phyloP scores from a whole-genome alignment of 2,797 vertebrate species.

The Anguilla obscura region DNA sequence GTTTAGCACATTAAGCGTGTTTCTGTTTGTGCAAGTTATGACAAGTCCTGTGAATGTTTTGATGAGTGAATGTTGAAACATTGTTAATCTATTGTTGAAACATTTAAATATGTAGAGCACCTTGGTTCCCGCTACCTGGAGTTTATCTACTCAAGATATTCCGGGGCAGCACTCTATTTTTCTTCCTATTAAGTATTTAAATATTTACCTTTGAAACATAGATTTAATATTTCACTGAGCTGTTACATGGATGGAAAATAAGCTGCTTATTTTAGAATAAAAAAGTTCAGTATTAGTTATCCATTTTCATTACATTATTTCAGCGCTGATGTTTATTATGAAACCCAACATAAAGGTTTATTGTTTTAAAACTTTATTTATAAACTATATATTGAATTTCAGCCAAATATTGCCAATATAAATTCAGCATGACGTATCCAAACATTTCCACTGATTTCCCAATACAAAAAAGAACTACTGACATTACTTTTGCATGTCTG shows the following conservation, averaged over 20 bases:
- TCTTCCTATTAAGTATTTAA: too few species aligned
- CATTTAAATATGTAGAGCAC: background rate
- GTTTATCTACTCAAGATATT: too few species aligned
- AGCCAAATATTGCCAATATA: background rate
- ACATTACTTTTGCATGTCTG: background rate
- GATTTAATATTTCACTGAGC: background rate
- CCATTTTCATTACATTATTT: too few species aligned
- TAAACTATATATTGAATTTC: background rate
- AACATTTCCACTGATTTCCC: background rate
- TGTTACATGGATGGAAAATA: background rate
- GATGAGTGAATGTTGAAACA: background rate
- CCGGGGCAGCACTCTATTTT: too few species aligned
- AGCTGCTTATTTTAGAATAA: too few species aligned
- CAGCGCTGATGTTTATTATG: too few species aligned
- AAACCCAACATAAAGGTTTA: background rate
- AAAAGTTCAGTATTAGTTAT: too few species aligned
- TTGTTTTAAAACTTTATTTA: background rate
- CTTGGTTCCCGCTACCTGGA: too few species aligned
- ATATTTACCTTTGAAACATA: background rate
- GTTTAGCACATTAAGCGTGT: background rate
- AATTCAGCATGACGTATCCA: background rate
- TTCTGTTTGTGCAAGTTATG: background rate
- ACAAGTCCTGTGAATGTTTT: background rate
- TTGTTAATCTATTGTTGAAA: background rate
- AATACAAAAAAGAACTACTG: background rate